phyloP scores from a whole-genome alignment of 2,113 vertebrate species.

The Pseudolaguvia tuberculata region DNA sequence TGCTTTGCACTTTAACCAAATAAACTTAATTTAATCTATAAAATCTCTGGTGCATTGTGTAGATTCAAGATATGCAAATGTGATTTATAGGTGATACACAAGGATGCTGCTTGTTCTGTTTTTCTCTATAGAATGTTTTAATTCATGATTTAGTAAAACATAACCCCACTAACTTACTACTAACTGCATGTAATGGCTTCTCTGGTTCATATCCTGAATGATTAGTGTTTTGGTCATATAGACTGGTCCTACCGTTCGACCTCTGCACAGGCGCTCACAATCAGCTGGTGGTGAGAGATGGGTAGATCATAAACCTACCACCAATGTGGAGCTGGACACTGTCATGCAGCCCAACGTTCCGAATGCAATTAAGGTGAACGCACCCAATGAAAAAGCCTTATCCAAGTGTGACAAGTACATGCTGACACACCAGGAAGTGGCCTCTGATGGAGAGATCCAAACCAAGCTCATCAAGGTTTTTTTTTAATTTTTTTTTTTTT shows the following conservation, averaged over 20 bases:
- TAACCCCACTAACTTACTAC: conserved; percentile 28
- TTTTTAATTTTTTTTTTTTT: not conserved
- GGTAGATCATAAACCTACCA: conserved; percentile 90
- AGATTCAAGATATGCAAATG: not conserved
- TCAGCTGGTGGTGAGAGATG: conserved; percentile 87
- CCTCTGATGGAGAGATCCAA: conserved; percentile 91
- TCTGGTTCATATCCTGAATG: conserved; percentile 28
- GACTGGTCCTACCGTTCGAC: conserved; percentile 72
- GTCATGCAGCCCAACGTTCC: conserved; percentile 87
- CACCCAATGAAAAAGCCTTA: conserved; percentile 83
- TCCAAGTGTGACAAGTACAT: conserved; percentile 94
- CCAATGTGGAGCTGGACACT: conserved; percentile 82
- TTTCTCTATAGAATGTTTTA: not conserved
- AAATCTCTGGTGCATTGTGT: not conserved
- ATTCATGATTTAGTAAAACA: conserved; percentile 1
- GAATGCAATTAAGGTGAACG: conserved; percentile 80
- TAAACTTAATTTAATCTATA: conserved; percentile 25
- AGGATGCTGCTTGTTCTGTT: not conserved
- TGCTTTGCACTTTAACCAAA: conserved; percentile 34
- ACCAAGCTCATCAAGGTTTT: conserved; percentile 91
- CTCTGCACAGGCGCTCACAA: conserved; percentile 77
- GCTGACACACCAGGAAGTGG: conserved; percentile 93
- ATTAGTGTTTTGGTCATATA: conserved; percentile 62
- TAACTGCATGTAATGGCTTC: no score
- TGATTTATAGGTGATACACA: no score